Base-by-base conservation (phyloP, 2,888 invertebrate species). In the Cactoblastis cactorum region DNA sequence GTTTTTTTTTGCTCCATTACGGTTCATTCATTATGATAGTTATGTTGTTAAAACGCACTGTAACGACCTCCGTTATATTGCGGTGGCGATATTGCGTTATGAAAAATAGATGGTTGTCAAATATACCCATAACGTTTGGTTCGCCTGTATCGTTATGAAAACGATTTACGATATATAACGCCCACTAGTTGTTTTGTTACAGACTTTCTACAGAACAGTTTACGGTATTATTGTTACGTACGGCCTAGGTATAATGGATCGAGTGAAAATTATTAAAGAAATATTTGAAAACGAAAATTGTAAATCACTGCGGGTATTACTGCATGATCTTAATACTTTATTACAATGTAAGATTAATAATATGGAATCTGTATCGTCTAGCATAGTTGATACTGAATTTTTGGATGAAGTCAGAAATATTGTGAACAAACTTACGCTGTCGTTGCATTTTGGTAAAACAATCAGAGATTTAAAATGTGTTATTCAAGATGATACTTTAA, bases 361-460 rank as follows among this genome's bases (percentile, higher is more conserved):
- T 19, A 52, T 56, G n/a, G 65, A 63, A 11, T 49, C 53, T 3
- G 47, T 73, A 45, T 59, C 57, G 32, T 59, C 64, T 11, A 64
- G 73, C 24, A 52, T 82, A 24, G 55, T 83, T n/a, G 77, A 80
- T 58, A 53, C 49, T 46, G 69, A 78, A 15, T 63, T 83, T 55
- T 53, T 84, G 41, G 57, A 77, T 8, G 83, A 87, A 67, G 64
- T 87, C 34, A 70, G 63, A 57, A 43, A 48, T 39, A 38, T 69
- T 39, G 35, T 50, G 12, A 38, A 2, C 0, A 28, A 47, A 43
- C 65, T 55, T 19, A 59, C 60, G 53, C 56, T 67, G 18, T 48
- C 54, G 35, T 37, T 85, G 45, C 77, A 67, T 60, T 83, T 88
- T 64, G 84, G 85, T 0, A 78, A 71, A 67, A 71, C 77, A n/a